These are phyloP conservation scores for Stictonetta naevosa DNA, from an alignment of 2,113 vertebrate genomes.

Conservation along the genomic window DNA sequence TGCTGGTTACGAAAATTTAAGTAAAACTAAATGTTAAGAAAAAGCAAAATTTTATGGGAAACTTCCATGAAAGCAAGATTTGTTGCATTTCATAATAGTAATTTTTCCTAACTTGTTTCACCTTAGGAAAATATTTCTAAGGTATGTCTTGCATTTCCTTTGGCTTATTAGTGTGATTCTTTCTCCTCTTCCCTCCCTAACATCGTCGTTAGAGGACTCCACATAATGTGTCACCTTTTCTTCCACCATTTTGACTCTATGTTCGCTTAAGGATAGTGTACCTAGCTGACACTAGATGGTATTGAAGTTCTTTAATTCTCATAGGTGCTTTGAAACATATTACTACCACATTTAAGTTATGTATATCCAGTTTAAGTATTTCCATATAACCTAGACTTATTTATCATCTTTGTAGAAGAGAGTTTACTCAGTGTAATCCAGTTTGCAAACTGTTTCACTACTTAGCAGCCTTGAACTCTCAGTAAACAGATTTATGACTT, in stretches of 20 bases:
- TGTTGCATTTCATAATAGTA: not conserved
- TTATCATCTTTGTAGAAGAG: not conserved
- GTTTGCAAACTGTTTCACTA: not conserved
- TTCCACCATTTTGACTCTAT: not conserved
- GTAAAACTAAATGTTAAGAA: not conserved
- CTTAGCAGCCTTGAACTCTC: not conserved
- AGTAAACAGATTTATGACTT: not conserved
- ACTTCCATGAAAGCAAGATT: not conserved
- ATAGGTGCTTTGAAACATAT: not conserved
- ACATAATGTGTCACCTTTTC: not conserved
- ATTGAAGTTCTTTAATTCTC: slow-evolving; percentile 55
- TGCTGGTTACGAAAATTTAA: not conserved
- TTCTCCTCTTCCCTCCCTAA: not conserved
- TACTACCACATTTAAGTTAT: not conserved
- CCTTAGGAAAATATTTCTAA: not conserved
- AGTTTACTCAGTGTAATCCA: not conserved
- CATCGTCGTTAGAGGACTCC: not conserved
- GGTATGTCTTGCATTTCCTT: not conserved
- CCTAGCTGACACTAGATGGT: slow-evolving; percentile 63
- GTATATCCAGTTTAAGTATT: not conserved
- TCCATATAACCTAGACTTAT: not conserved
- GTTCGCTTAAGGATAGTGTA: not conserved
- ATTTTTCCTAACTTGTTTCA: not conserved
- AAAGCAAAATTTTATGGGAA: not conserved
- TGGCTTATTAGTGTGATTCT: not conserved